These are phyloP conservation scores for Tachysurus fulvidraco DNA, from an alignment of 2,113 vertebrate genomes.

Conservation along the genomic window DNA sequence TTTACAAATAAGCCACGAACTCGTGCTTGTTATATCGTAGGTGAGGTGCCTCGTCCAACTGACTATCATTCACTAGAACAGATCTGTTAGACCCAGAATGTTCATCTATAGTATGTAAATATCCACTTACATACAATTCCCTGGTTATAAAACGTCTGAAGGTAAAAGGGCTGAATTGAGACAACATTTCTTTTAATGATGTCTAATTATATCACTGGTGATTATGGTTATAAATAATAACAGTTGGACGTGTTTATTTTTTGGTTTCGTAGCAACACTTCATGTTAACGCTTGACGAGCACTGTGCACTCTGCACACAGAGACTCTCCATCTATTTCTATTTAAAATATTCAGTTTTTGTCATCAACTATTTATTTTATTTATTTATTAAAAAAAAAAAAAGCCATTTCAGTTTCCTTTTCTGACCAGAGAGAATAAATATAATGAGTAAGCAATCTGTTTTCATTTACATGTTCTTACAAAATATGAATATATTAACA, in stretches of 20 bases:
- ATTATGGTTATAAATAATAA: background rate
- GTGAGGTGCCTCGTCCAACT: conserved; percentile 59
- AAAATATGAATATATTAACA: background rate
- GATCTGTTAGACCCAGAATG: background rate
- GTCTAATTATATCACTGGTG: background rate
- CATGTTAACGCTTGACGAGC: background rate
- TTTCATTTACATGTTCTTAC: background rate
- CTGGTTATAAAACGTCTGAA: background rate
- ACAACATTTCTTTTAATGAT: background rate
- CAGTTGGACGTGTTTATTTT: background rate
- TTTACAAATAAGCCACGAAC: conserved; percentile 66
- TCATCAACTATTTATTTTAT: background rate
- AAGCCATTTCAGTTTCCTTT: background rate
- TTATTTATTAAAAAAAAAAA: too few species aligned
- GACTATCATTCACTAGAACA: background rate
- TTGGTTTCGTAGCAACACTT: background rate
- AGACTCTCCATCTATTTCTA: background rate
- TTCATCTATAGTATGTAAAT: background rate
- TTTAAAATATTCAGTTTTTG: background rate
- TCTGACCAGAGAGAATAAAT: background rate
- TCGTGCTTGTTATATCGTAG: conserved; percentile 62
- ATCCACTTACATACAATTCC: background rate
- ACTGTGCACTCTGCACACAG: background rate
- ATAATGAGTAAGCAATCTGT: background rate
- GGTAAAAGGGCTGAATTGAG: background rate